These are phyloP conservation scores for Pristionchus entomophagus DNA, from an alignment of 2,888 invertebrate genomes.

Conservation along the genomic window DNA sequence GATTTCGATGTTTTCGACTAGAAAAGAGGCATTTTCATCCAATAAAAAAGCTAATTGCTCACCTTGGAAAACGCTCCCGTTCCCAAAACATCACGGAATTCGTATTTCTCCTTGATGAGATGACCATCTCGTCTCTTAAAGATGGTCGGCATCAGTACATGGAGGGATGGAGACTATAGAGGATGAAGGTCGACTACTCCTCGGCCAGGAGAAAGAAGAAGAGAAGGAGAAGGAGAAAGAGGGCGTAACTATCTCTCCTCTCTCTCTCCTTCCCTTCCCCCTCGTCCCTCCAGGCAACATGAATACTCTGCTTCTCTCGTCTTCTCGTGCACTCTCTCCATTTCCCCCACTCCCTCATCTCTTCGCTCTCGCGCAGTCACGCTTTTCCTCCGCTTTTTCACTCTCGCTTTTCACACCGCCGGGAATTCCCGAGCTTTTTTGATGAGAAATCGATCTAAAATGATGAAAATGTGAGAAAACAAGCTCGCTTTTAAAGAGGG, in stretches of 20 bases:
- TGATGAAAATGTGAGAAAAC: slow-evolving; percentile 2
- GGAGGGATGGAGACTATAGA: background rate
- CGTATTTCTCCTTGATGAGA: slow-evolving; percentile 69
- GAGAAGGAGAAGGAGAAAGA: slow-evolving; percentile 38
- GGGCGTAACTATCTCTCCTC: background rate
- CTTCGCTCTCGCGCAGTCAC: background rate
- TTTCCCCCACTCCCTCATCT: background rate
- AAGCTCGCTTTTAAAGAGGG: background rate
- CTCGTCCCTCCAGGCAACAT: background rate
- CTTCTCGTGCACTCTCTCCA: background rate
- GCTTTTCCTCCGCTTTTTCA: background rate
- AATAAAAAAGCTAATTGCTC: background rate
- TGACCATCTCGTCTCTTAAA: slow-evolving; percentile 55
- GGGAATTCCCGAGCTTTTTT: background rate
- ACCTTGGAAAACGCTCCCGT: slow-evolving; percentile 75
- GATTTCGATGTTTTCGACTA: too few relatives aligned
- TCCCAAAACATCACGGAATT: slow-evolving; percentile 74
- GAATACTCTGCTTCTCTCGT: background rate
- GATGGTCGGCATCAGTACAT: slow-evolving; percentile 34
- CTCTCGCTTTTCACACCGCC: background rate
- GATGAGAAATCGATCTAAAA: background rate
- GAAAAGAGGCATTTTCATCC: too few relatives aligned
- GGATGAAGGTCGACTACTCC: slow-evolving; percentile 1
- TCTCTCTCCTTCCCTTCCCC: background rate
- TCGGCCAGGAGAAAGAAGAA: too few relatives aligned